Evolutionary conservation across 2,113 vertebrate genomes (phyloP).

Genomic region (Hippocampus zosterae): DNA sequence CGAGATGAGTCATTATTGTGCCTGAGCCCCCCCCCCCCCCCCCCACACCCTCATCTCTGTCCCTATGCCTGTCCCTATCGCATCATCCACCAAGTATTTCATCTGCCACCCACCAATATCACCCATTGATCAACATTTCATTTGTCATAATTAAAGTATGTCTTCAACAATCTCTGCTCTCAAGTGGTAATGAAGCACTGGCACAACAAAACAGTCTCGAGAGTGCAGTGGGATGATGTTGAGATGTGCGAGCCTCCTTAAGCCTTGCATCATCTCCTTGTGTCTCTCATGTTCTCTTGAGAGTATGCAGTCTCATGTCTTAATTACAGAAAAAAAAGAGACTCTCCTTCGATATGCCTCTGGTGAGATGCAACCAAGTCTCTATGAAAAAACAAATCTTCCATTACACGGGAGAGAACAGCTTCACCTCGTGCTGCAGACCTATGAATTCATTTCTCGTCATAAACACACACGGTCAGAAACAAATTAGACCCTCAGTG

Average conservation of each 20-base stretch:
- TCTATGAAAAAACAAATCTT: slow-evolving; percentile 3
- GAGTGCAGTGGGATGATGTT: slow-evolving; percentile 6
- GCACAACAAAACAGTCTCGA: slow-evolving; percentile 3
- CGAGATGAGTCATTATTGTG: neutral
- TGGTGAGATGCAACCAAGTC: slow-evolving; percentile 1
- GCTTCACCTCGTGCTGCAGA: slow-evolving; percentile 5
- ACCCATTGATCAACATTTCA: neutral
- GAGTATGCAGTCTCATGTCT: slow-evolving; percentile 7
- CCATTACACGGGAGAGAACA: neutral
- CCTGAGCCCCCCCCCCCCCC: too few relatives aligned
- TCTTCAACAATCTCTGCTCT: slow-evolving; percentile 13
- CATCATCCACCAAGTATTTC: neutral
- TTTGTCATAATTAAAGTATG: slow-evolving; percentile 39
- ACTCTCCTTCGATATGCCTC: neutral
- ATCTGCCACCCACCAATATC: neutral
- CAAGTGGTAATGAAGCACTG: slow-evolving; percentile 40
- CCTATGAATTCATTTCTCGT: slow-evolving; percentile 31
- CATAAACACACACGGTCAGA: slow-evolving; percentile 9
- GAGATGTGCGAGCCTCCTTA: neutral
- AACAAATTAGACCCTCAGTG: slow-evolving; percentile 9
- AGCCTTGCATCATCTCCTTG: neutral
- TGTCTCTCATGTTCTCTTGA: neutral
- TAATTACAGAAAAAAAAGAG: slow-evolving; percentile 16
- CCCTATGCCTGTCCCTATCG: too few relatives aligned
- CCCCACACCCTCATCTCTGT: too few relatives aligned